These are phyloP conservation scores for Hyperoodon ampullatus DNA, from an alignment of 2,113 vertebrate genomes.

Conservation along the genomic window DNA sequence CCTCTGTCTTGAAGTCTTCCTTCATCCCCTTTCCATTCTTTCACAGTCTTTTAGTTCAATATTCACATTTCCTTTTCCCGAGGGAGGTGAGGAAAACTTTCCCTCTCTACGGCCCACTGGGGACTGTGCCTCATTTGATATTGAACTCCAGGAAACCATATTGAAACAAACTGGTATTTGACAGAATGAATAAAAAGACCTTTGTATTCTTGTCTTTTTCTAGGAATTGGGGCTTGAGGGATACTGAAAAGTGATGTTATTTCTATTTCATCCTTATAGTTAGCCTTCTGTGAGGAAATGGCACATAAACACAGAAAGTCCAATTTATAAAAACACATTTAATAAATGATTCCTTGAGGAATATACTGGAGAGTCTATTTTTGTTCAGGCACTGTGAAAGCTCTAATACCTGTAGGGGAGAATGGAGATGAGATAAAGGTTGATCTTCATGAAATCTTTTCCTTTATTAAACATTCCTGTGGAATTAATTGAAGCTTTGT, in stretches of 20 bases:
- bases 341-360: slow-evolving; percentile 44
- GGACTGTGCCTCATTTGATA: slow-evolving; percentile 11
- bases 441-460: background rate
- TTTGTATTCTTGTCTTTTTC: slow-evolving; percentile 55
- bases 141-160: background rate
- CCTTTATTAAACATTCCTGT: slow-evolving; percentile 55
- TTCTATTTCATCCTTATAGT: slow-evolving; percentile 57
- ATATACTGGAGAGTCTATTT: slow-evolving; percentile 53
- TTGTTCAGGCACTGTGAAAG: background rate
- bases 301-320: slow-evolving; percentile 45
- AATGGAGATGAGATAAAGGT: background rate
- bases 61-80: background rate
- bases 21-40: background rate
- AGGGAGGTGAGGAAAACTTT: background rate
- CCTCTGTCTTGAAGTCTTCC: background rate
- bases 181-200: slow-evolving; percentile 56
- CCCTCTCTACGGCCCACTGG: background rate
- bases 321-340: slow-evolving; percentile 42
- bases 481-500: slow-evolving; percentile 33
- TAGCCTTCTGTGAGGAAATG: slow-evolving; percentile 60
- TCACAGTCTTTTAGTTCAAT: background rate
- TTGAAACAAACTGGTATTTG: slow-evolving; percentile 38
- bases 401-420: background rate
- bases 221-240: slow-evolving; percentile 22
- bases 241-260: slow-evolving; percentile 60